Evolutionary conservation across 2,888 invertebrate genomes (phyloP), one percentile per base, ranked within the genome.

Genomic region (Agrochola lota): DNA sequence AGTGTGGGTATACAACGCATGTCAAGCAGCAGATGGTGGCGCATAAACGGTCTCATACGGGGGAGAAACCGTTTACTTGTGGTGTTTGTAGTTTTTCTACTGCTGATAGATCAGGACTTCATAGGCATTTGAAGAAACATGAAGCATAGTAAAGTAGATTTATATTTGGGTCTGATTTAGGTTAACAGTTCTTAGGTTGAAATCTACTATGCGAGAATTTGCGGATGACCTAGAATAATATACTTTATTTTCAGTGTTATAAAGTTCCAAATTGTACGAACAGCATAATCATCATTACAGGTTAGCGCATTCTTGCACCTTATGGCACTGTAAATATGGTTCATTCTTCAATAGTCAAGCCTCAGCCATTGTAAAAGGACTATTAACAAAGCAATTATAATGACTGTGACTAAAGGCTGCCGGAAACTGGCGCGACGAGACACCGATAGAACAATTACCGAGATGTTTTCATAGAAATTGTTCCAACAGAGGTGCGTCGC

Each of bases 1-100:
- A 72, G 0, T 87, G 87, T 23, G 87, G 85, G 0, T 87, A 74
- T 20, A 6, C 55, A 0, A 87, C 87, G 0, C 87, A 87, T 74
- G 66, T 87, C 0, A 87, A 73, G 7, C 71, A 79, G 0, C 75
- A 82, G 0, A 87, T 87, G 88, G 23, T 52, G 0, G 30, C 11
- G 0, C 87, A 87, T 71, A 52, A 46, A n/a, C 46, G 78, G 43
- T 35, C 20, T 3, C 87, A 87, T 57, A 57, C 66, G 0, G 78
- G 71, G 0, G 78, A 80, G 52, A 86, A 84, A 23, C 79, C 81
- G 0, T 86, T 67, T 5, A 12, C 8, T 0, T 88, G 88, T 49
- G 82, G 69, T 1, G 40, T 86, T 20, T 87, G 87, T 63, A 68
- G 4, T 11, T 84, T n/a, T 30, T 23, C 77, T 15, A 23, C 63